A percentile compares a stretch with the other conserved stretches of the same genome.
Conservation (phyloP, 35 echinoderm and acorn worm species). For the Lytechinus pictus region DNA sequence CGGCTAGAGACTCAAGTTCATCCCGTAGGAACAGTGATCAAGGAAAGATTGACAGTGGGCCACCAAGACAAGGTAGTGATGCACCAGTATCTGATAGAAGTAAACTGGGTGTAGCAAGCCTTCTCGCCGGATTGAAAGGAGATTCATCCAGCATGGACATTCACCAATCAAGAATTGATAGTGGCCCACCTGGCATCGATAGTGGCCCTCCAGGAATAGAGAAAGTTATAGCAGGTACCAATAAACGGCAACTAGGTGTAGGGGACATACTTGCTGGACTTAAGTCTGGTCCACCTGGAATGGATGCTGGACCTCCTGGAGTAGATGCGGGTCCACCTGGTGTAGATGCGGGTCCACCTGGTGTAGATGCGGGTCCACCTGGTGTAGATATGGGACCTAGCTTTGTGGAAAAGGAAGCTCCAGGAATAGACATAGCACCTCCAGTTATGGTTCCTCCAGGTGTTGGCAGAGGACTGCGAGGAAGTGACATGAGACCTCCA, state of each 20-base stretch:
- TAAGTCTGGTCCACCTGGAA: not conserved
- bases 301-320: not conserved
- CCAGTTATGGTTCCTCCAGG: slow-evolving; percentile 23
- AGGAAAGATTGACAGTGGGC: not conserved
- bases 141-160: not conserved
- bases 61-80: not conserved
- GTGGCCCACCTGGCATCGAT: slow-evolving; percentile 16
- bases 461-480: not conserved
- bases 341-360: not conserved
- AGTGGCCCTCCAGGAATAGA: slow-evolving; percentile 9
- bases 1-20: not conserved
- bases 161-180: not conserved
- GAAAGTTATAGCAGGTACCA: not conserved
- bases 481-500: not conserved
- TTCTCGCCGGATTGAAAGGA: not conserved
- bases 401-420: not conserved
- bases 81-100: not conserved
- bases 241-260: not conserved
- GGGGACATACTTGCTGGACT: not conserved
- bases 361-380: not conserved
- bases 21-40: not conserved
- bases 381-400: not conserved
- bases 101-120: not conserved
- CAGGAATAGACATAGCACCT: not conserved
- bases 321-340: not conserved